Conservation (phyloP, 2,888 invertebrate species). For the Agrilus biguttatus region DNA sequence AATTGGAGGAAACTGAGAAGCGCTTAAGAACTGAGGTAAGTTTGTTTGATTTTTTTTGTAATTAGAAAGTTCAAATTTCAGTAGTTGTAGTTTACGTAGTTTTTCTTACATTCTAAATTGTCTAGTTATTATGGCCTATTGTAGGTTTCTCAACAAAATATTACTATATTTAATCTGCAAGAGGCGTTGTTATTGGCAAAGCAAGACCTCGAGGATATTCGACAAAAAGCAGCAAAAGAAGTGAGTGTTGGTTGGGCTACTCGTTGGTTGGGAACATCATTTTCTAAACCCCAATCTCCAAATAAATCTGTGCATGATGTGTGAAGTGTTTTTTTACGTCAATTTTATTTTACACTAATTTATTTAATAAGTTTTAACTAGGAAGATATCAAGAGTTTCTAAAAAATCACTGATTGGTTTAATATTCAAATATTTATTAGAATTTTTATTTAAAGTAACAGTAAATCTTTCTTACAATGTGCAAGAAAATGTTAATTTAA, state of each 20-base stretch:
- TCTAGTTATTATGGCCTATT: conserved; percentile 1
- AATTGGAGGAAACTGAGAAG: conserved; percentile 23
- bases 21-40: conserved; percentile 24
- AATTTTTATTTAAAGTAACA: too few species aligned
- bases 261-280: conserved; percentile 23
- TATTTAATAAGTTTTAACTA: background rate
- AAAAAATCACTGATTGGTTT: too few species aligned
- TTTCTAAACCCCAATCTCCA: conserved; percentile 8
- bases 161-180: conserved; percentile 25
- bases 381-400: too few species aligned
- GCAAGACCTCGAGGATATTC: conserved; percentile 23
- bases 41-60: background rate
- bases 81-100: too few species aligned
- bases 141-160: conserved; percentile 25
- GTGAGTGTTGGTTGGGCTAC: conserved; percentile 27
- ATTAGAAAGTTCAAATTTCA: too few species aligned
- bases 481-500: too few species aligned
- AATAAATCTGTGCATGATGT: conserved; percentile 26
- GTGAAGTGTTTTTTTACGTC: conserved; percentile 12
- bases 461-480: too few species aligned
- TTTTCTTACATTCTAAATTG: too few species aligned
- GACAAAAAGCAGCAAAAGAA: conserved; percentile 21
- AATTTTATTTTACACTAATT: conserved; percentile 3
- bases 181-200: conserved; percentile 25
- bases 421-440: too few species aligned